Evolutionary conservation across 2,113 vertebrate genomes (phyloP), one percentile per base, ranked within the genome.

Genomic region (Gnathonemus echidnorhynchus): DNA sequence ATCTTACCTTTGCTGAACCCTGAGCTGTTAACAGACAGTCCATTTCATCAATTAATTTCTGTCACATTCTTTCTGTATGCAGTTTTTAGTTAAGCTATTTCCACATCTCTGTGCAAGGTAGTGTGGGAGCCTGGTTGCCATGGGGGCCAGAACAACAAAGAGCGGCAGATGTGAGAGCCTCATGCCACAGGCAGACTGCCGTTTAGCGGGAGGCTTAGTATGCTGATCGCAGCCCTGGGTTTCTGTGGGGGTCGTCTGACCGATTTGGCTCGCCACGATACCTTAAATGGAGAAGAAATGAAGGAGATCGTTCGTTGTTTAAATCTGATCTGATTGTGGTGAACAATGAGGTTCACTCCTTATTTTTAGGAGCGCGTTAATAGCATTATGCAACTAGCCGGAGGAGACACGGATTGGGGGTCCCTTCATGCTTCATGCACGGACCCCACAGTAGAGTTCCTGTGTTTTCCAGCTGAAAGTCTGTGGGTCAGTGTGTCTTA

Each of bases 211-310:
- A 4, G 80, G 80, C 80, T 84, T 84, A 45, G 35, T 21, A 9
- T 7, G 80, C 31, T 89, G 70, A 49, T 39, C 21, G 49, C 70
- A 84, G 74, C 21, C 77, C 27, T 83, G 13, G 15, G 6, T 88
- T 88, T 88, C 87, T 42, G 8, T 46, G 31, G 87, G 45, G 87
- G 53, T 66, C 17, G 21, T 62, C 39, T 62, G 35, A 88, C 52
- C 15, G 31, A 53, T 80, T 17, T 50, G 13, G 11, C 48, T 53
- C n/a, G 3, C 49, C 1, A 0, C 19, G 45, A 85, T 48, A 24
- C 88, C 42, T 88, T 88, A 88, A 70, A 74, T 74, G 88, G 58
- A 74, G 42, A 74, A 70, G 46, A 88, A 27, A 66, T 1, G 5
- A 66, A 39, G 50, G 5, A 53, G 86, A 31, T 53, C 7, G 24